Conservation (phyloP, 2,113 vertebrate genomes). For the Clinocottus analis region DNA sequence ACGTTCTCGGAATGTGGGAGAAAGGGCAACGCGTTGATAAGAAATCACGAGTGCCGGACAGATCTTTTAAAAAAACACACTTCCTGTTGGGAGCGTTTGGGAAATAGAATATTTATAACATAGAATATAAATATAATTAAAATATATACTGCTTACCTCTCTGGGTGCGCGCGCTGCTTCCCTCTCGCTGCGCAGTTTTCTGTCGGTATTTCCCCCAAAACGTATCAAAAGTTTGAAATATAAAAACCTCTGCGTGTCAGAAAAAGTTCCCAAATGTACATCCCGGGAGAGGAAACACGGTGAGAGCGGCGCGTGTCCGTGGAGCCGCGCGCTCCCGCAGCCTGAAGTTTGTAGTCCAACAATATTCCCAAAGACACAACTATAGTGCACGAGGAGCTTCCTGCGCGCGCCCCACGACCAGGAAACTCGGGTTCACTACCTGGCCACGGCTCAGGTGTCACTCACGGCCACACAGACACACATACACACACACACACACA, state of each 20-base stretch:
- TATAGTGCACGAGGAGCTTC: conserved; percentile 13
- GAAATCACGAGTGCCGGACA: conserved; percentile 33
- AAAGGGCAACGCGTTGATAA: background rate
- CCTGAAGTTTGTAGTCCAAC: conserved; percentile 43
- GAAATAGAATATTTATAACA: no score
- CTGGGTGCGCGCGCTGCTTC: background rate
- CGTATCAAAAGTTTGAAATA: background rate
- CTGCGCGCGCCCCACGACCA: conserved; percentile 47
- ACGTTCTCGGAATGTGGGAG: background rate
- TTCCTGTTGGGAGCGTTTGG: no score
- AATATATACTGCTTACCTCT: conserved; percentile 46
- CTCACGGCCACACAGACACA: background rate
- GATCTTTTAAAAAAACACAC: background rate
- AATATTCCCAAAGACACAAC: conserved; percentile 42
- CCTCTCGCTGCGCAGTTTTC: background rate
- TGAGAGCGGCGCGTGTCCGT: no score
- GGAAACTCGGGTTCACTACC: conserved; percentile 11
- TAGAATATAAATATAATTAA: background rate
- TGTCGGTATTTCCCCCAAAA: conserved; percentile 30
- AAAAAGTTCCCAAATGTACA: conserved; percentile 60
- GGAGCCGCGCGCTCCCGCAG: background rate
- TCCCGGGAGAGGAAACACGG: conserved; percentile 20
- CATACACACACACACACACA: background rate
- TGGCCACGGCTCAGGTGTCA: conserved; percentile 48
- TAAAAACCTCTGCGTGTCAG: conserved; percentile 13